A percentile compares a stretch with the other conserved stretches of the same genome.
These are phyloP conservation scores for Anguilla marmorata DNA, from an alignment of 2,797 vertebrate genomes.

Conservation along the genomic window DNA sequence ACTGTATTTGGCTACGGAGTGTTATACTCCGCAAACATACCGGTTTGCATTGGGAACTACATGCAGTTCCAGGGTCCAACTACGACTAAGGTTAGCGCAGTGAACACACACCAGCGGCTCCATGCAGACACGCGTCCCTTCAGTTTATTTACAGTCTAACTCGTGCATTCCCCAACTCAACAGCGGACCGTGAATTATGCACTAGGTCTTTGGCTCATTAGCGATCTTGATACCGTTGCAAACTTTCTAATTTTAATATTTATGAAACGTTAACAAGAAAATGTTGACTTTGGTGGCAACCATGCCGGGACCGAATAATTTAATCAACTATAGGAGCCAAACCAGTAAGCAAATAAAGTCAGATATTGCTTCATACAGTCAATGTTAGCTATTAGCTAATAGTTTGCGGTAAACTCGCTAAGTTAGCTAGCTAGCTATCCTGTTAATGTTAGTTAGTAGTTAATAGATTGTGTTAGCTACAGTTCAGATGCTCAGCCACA, in stretches of 20 bases:
- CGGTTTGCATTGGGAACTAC: not conserved
- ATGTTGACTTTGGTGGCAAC: not conserved
- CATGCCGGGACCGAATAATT: not conserved
- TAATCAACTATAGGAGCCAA: not conserved
- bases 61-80: not conserved
- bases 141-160: conserved; percentile 28
- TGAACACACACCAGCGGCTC: not conserved
- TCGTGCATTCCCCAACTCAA: not conserved
- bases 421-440: not conserved
- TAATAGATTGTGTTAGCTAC: not conserved
- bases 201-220: not conserved
- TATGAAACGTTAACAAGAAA: not conserved
- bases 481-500: not conserved
- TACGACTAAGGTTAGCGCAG: not conserved
- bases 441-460: not conserved
- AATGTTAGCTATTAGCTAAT: not conserved
- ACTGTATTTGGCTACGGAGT: not conserved
- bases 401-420: not conserved
- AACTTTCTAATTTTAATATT: not conserved
- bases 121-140: not conserved
- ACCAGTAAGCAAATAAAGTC: not conserved
- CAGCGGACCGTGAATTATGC: not conserved
- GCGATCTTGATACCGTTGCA: not conserved
- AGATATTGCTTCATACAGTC: not conserved
- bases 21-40: not conserved